Evolutionary conservation across 1,140 invertebrate genomes (phyloP).

Genomic region (Drosophila pandora): DNA sequence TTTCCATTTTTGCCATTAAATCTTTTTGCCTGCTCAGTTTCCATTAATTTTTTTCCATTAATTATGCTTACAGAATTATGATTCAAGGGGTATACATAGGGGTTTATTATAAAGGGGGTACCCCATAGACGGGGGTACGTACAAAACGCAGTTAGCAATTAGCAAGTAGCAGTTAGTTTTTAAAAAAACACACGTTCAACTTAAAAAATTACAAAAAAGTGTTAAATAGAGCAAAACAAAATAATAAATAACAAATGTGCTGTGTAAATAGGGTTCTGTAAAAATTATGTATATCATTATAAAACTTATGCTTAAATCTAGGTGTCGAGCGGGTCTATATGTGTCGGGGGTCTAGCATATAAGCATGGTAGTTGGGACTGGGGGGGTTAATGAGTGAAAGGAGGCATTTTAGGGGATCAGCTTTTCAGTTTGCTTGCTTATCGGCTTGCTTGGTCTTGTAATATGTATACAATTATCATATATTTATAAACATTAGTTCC

Average conservation of each 20-base stretch:
- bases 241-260: conserved; percentile 76
- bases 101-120: conserved; percentile 7
- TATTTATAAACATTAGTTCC: conserved; percentile 84
- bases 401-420: neutral
- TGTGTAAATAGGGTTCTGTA: conserved; percentile 55
- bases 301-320: conserved; percentile 60
- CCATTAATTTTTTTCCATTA: conserved; percentile 26
- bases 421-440: conserved; percentile 64
- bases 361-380: conserved; percentile 12
- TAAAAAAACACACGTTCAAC: conserved; percentile 40
- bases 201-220: conserved; percentile 38
- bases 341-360: conserved; percentile 10
- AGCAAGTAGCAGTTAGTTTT: conserved; percentile 21
- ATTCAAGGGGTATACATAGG: conserved; percentile 48
- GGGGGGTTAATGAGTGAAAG: conserved; percentile 20
- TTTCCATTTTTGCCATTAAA: conserved; percentile 37
- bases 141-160: conserved; percentile 20
- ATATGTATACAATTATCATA: conserved; percentile 81
- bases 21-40: conserved; percentile 63
- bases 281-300: conserved; percentile 56
- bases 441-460: conserved; percentile 73
- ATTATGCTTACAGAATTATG: conserved; percentile 42
- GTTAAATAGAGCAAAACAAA: conserved; percentile 54
- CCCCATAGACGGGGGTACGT: conserved; percentile 20
- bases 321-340: conserved; percentile 48